Evolutionary conservation across 2,888 invertebrate species (phyloP).

Genomic region (Cinara cedri): DNA sequence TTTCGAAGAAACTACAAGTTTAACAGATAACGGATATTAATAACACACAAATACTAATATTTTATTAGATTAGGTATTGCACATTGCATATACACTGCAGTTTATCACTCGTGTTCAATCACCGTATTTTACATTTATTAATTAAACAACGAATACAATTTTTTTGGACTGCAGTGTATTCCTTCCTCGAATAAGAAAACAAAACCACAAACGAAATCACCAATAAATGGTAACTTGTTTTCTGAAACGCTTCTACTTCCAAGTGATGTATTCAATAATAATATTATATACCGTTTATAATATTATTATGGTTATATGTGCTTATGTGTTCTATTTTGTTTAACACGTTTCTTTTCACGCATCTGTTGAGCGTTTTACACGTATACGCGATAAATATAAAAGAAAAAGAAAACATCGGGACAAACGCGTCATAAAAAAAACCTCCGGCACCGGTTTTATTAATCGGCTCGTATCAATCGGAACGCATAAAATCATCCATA

Average conservation of each 20-base stretch:
- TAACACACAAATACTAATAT: no score
- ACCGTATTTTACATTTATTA: no score
- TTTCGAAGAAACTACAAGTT: no score
- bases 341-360: slow-evolving; percentile 35
- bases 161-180: no score
- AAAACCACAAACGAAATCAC: no score
- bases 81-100: no score
- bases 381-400: slow-evolving; percentile 34
- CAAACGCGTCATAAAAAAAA: slow-evolving; percentile 26
- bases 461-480: slow-evolving; percentile 54
- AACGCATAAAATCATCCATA: slow-evolving; percentile 53
- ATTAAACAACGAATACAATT: no score
- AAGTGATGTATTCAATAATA: neutral
- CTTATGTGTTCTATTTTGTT: slow-evolving; percentile 40
- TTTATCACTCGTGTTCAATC: no score
- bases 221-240: neutral
- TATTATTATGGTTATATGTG: no score
- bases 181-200: no score
- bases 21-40: no score
- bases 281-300: slow-evolving; percentile 1
- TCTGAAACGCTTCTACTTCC: neutral
- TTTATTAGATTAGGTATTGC: no score
- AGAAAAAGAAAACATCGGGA: slow-evolving; percentile 12
- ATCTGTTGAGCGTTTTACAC: slow-evolving; percentile 50
- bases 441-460: slow-evolving; percentile 43